Conservation (phyloP, 2,888 invertebrate genomes). For the Pristionchus mayeri region DNA sequence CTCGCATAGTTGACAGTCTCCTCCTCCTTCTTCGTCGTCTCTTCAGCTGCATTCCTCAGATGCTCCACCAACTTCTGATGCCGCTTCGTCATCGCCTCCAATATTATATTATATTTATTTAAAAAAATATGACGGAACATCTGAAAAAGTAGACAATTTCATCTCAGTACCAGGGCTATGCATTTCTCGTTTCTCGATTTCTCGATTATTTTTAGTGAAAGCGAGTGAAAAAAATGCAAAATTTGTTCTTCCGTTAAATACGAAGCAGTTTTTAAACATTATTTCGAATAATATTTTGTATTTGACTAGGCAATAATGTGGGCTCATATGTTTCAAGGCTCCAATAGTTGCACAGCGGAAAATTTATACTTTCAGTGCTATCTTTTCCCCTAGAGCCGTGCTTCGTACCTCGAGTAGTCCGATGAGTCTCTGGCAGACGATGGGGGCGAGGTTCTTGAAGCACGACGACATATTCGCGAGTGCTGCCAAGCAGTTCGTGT, state of each 20-base stretch:
- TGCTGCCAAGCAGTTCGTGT: constrained; percentile 97
- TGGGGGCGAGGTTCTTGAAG: constrained; percentile 92
- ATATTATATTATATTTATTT: constrained; percentile 32
- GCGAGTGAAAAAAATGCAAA: not conserved
- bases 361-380: no score
- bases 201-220: not conserved
- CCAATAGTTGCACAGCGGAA: no score
- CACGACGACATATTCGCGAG: constrained; percentile 96
- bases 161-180: no score
- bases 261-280: no score
- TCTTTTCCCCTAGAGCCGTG: no score
- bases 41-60: constrained; percentile 58
- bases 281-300: no score
- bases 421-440: constrained; percentile 93
- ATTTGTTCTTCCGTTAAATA: no score
- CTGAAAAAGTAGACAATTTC: no score
- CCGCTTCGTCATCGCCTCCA: constrained; percentile 82
- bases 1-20: constrained; percentile 48
- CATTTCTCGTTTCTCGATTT: not conserved
- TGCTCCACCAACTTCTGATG: constrained; percentile 78
- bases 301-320: no score
- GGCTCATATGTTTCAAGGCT: no score
- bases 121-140: no score
- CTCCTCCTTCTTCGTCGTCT: constrained; percentile 54
- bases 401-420: constrained; percentile 76